Conservation (phyloP, 2,888 invertebrate genomes). For the Lasioglossum pauxillum region DNA sequence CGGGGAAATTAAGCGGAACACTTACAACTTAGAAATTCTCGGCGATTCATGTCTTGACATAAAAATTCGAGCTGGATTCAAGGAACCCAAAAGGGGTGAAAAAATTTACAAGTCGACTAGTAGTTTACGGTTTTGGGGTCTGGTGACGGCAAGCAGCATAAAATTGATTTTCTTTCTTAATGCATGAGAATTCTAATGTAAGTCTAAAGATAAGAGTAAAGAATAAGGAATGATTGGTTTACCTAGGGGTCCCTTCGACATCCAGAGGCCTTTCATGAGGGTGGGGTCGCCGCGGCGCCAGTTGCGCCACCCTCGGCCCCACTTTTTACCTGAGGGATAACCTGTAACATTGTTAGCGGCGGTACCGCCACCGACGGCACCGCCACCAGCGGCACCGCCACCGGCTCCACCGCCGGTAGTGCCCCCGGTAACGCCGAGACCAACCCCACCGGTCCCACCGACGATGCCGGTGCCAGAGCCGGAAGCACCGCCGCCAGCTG, state of each 20-base stretch:
- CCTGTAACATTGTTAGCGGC: constrained; percentile 75
- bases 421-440: constrained; percentile 84
- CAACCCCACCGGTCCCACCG: constrained; percentile 75
- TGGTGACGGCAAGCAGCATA: not conserved
- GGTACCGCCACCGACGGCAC: constrained; percentile 75
- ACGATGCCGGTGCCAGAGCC: constrained; percentile 67
- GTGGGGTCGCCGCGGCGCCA: constrained; percentile 91
- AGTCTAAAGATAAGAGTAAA: not conserved
- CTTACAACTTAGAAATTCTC: too few relatives aligned
- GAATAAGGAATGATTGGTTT: constrained; percentile 68
- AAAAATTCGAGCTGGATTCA: too few relatives aligned
- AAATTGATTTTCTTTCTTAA: not conserved
- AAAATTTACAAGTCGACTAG: not conserved
- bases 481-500: constrained; percentile 66
- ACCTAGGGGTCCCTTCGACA: constrained; percentile 90
- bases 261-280: constrained; percentile 90
- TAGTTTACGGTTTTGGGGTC: not conserved
- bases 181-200: not conserved
- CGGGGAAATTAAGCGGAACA: too few relatives aligned
- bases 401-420: constrained; percentile 85
- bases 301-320: constrained; percentile 87
- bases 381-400: constrained; percentile 75
- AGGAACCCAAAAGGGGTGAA: too few relatives aligned
- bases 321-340: constrained; percentile 9
- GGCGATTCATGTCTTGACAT: too few relatives aligned